Conservation (phyloP, 2,888 invertebrate species). For the Hyalella azteca region DNA sequence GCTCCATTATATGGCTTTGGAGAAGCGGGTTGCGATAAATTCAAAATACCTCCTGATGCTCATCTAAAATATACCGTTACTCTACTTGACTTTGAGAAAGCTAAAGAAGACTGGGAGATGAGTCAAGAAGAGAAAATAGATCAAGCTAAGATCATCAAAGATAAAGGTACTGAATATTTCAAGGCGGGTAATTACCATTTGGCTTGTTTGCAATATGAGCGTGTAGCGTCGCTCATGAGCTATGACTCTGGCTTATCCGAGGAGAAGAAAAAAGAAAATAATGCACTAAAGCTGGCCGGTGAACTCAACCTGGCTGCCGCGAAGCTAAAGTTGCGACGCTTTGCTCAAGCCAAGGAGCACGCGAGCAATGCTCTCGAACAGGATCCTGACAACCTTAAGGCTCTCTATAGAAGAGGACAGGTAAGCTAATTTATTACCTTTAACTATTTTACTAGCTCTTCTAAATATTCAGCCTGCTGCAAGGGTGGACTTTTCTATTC, state of each 20-base stretch:
- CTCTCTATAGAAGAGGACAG: constrained; percentile 84
- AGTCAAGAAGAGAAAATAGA: constrained; percentile 79
- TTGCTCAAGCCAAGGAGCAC: constrained; percentile 74
- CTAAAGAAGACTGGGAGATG: constrained; percentile 82
- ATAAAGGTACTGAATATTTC: constrained; percentile 89
- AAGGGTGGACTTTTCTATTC: too few species aligned
- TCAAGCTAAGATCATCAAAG: constrained; percentile 81
- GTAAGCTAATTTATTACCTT: constrained; percentile 61
- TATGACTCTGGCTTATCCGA: constrained; percentile 67
- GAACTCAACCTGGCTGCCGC: constrained; percentile 84
- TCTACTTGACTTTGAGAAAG: constrained; percentile 80
- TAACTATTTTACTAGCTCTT: neutral
- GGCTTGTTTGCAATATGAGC: constrained; percentile 87
- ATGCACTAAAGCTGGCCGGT: constrained; percentile 72
- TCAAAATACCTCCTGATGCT: constrained; percentile 79
- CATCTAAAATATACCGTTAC: constrained; percentile 81
- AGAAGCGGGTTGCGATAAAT: constrained; percentile 71
- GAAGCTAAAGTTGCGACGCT: constrained; percentile 76
- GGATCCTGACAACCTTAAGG: constrained; percentile 83
- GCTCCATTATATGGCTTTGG: constrained; percentile 81
- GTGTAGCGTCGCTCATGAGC: constrained; percentile 73
- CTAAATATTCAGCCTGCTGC: too few species aligned
- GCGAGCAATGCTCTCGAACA: constrained; percentile 79
- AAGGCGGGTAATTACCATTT: constrained; percentile 77
- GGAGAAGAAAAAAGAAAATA: constrained; percentile 65